Percentiles rank a stretch among this genome's conserved stretches.
phyloP scores from a whole-genome alignment of 2,797 vertebrate species.

The Bradypus variegatus region DNA sequence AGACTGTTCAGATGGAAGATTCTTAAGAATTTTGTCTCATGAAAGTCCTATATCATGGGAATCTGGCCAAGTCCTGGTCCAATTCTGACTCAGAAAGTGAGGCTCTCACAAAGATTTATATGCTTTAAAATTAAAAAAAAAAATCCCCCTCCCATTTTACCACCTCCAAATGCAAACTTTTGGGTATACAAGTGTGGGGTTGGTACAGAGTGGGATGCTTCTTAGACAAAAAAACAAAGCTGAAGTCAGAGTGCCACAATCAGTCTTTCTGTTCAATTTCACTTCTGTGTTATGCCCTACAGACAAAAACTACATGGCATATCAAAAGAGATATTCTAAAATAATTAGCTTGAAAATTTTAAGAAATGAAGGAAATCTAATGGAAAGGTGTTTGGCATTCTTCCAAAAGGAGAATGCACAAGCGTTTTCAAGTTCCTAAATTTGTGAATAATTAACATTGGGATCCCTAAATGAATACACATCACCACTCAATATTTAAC shows the following conservation, averaged over 20 bases:
- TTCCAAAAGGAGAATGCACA: background rate
- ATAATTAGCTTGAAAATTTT: background rate
- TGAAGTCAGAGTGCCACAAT: background rate
- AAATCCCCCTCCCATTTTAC: background rate
- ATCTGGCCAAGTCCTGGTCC: background rate
- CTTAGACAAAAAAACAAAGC: background rate
- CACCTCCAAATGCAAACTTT: background rate
- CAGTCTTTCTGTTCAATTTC: background rate
- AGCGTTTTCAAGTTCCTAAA: background rate
- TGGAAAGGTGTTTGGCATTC: background rate
- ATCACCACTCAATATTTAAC: background rate
- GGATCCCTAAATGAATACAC: background rate
- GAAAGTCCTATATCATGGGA: background rate
- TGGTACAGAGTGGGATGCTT: background rate
- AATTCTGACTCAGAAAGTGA: background rate
- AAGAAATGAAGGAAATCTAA: background rate
- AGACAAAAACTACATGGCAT: background rate
- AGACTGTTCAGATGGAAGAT: background rate
- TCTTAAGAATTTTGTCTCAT: background rate
- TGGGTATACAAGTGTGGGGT: background rate
- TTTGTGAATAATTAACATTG: background rate
- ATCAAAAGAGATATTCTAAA: background rate
- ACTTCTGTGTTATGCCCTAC: background rate
- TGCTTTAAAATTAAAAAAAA: background rate
- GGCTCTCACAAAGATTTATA: background rate